phyloP scores from a whole-genome alignment of 2,888 invertebrate species.

The Tinea trinotella region DNA sequence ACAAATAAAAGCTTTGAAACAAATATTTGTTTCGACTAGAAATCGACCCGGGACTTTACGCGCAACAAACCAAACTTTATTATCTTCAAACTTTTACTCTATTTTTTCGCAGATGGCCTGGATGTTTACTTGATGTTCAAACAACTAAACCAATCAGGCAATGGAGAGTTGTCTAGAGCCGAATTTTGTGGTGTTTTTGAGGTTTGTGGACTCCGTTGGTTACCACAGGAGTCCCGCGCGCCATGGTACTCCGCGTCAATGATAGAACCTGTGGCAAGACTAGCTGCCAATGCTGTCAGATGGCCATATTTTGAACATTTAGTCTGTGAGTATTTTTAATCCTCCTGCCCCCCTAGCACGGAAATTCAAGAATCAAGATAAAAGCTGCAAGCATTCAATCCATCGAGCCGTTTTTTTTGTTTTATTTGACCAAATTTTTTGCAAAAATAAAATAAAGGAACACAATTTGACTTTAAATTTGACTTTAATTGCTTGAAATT shows the following conservation, averaged over 20 bases:
- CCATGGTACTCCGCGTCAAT: slow-evolving; percentile 77
- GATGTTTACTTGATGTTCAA: slow-evolving; percentile 87
- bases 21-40: too few species aligned
- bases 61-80: background rate
- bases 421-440: too few species aligned
- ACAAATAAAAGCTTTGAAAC: too few species aligned
- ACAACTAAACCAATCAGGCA: slow-evolving; percentile 78
- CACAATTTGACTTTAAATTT: too few species aligned
- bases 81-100: background rate
- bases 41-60: too few species aligned
- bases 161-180: slow-evolving; percentile 76
- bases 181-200: slow-evolving; percentile 83
- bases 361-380: too few species aligned
- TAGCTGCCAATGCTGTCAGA: slow-evolving; percentile 74
- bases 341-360: too few species aligned
- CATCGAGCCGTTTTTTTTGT: too few species aligned
- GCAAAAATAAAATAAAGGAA: background rate
- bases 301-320: slow-evolving; percentile 83
- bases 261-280: slow-evolving; percentile 75
- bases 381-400: too few species aligned
- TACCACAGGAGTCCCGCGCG: slow-evolving; percentile 76
- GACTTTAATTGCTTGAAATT: too few species aligned
- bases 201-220: slow-evolving; percentile 81
- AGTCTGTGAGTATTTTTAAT: slow-evolving; percentile 74
- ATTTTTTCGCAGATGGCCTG: slow-evolving; percentile 64